Conservation (phyloP, 1,140 invertebrate genomes). For the Drosophila nasuta region DNA sequence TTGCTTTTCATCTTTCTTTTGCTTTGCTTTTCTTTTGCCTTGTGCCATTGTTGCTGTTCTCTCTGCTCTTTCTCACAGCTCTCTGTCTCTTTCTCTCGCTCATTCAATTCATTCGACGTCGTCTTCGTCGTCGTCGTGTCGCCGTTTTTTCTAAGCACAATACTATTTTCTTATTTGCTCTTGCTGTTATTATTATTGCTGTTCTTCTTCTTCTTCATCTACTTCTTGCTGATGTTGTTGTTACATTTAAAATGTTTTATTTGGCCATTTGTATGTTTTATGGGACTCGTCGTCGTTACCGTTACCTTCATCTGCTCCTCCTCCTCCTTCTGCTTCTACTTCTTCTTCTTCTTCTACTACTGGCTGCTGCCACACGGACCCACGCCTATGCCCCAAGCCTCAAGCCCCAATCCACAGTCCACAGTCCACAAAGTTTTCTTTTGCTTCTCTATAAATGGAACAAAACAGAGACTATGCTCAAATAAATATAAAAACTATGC, state of each 20-base stretch:
- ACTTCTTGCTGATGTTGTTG: slow-evolving; percentile 60
- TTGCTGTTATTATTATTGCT: slow-evolving; percentile 31
- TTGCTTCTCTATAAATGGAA: no score
- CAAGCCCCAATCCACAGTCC: no score
- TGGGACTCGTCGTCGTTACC: slow-evolving; percentile 72
- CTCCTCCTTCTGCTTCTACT: neutral
- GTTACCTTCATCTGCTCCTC: slow-evolving; percentile 22
- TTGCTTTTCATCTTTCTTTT: neutral
- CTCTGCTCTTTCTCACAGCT: neutral
- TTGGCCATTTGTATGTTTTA: slow-evolving; percentile 84
- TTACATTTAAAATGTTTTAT: slow-evolving; percentile 84
- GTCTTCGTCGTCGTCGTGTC: slow-evolving; percentile 10
- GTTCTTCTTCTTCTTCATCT: no score
- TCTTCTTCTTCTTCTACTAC: no score
- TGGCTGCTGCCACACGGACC: no score
- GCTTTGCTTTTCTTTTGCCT: slow-evolving; percentile 11
- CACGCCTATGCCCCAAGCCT: no score
- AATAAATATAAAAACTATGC: no score
- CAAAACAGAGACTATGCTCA: no score
- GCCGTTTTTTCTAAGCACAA: slow-evolving; percentile 64
- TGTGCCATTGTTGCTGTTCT: slow-evolving; percentile 30
- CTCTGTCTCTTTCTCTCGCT: neutral
- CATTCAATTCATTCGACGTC: slow-evolving; percentile 22
- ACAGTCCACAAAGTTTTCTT: no score
- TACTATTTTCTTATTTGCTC: slow-evolving; percentile 74